A percentile compares a stretch with the other conserved stretches of the same genome.
Conservation (phyloP, 1,140 invertebrate genomes). For the Mamestra configurata region DNA sequence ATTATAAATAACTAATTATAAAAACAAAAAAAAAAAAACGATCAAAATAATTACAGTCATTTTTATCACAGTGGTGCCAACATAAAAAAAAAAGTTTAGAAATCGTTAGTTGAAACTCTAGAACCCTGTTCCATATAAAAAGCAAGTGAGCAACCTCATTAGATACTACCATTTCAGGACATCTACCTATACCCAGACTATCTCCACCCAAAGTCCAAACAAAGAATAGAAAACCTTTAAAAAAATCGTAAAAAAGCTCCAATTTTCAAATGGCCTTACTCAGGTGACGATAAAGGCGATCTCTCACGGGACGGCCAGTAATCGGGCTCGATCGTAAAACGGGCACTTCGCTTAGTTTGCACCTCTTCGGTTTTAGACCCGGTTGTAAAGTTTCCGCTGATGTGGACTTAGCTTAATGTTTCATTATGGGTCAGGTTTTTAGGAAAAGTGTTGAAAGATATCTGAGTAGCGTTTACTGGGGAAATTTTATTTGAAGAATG, state of each 20-base stretch:
- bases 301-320: constrained; percentile 67
- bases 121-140: not conserved
- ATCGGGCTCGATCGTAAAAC: constrained; percentile 78
- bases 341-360: constrained; percentile 72
- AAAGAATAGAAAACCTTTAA: constrained; percentile 49
- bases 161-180: not conserved
- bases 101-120: not conserved
- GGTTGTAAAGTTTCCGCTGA: constrained; percentile 39
- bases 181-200: not conserved
- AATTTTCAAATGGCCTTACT: constrained; percentile 76
- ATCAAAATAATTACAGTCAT: too few relatives aligned
- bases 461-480: too few relatives aligned
- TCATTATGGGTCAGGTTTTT: constrained; percentile 24
- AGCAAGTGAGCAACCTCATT: not conserved
- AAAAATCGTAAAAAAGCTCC: constrained; percentile 60
- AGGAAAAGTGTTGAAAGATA: not conserved
- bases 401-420: constrained; percentile 45
- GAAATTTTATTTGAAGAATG: too few relatives aligned
- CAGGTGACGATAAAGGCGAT: constrained; percentile 78
- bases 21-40: too few relatives aligned
- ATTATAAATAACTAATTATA: too few relatives aligned
- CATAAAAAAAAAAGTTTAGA: not conserved
- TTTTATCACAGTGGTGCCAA: too few relatives aligned
- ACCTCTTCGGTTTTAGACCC: constrained; percentile 48
- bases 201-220: constrained; percentile 31